These are phyloP conservation scores for Chlorodrepanis virens DNA, from an alignment of 2,113 vertebrate genomes.

Conservation along the genomic window DNA sequence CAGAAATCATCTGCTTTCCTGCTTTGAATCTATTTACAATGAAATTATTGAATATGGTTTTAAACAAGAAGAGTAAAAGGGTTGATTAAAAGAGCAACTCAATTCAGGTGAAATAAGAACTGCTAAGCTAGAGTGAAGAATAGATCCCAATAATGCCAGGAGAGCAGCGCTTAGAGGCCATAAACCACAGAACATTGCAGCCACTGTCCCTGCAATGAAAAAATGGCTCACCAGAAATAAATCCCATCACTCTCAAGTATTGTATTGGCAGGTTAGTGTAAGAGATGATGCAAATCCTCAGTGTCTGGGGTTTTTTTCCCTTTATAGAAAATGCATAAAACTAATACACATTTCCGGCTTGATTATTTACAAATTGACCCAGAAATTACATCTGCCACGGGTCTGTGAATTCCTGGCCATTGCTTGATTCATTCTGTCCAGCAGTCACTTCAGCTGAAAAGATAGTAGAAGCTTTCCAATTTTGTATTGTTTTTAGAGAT, in stretches of 20 bases:
- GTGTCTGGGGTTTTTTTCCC: not conserved
- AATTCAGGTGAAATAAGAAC: not conserved
- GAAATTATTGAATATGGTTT: not conserved
- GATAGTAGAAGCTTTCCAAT: not conserved
- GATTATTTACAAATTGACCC: not conserved
- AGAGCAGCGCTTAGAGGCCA: not conserved
- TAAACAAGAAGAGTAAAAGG: not conserved
- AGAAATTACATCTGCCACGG: not conserved
- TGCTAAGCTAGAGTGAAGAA: not conserved
- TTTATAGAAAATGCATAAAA: not conserved
- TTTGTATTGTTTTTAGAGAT: not conserved
- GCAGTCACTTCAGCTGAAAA: not conserved
- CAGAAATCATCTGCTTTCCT: not conserved
- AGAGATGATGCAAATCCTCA: not conserved
- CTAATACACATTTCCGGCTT: fast-evolving
- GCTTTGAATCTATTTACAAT: constrained; percentile 4
- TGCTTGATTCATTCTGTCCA: not conserved
- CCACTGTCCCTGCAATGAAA: not conserved
- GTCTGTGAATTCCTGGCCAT: not conserved
- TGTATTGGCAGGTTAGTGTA: not conserved
- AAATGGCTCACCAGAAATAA: not conserved
- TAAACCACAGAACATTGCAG: not conserved
- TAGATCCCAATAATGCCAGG: not conserved
- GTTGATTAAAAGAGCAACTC: not conserved
- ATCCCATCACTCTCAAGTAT: not conserved